These are phyloP conservation scores for Antennarius striatus DNA, from an alignment of 2,113 vertebrate genomes.

Conservation along the genomic window DNA sequence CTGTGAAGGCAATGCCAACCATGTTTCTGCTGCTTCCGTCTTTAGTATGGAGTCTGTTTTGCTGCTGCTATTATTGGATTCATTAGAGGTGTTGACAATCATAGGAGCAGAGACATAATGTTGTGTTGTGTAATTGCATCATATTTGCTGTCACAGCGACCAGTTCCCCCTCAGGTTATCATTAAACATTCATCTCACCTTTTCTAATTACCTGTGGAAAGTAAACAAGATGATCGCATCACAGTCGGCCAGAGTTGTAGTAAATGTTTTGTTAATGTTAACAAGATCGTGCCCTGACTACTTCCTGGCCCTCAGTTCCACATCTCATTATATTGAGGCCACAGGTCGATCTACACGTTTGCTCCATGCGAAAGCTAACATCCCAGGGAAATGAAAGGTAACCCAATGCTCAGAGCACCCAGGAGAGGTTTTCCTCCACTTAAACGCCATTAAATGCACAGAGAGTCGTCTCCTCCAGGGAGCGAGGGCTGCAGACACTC, in stretches of 20 bases:
- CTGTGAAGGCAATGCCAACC: too few species aligned
- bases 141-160: not conserved
- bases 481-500: not conserved
- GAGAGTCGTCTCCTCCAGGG: constrained; percentile 18
- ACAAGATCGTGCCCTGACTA: too few species aligned
- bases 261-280: too few species aligned
- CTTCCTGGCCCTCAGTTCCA: too few species aligned
- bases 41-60: too few species aligned
- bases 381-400: constrained; percentile 39
- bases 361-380: not conserved
- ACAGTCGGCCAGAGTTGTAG: too few species aligned
- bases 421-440: constrained; percentile 33
- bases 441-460: constrained; percentile 41
- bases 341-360: too few species aligned
- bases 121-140: not conserved
- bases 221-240: not conserved
- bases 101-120: not conserved
- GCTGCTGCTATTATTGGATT: not conserved
- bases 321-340: too few species aligned
- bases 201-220: not conserved
- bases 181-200: constrained; percentile 3
- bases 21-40: too few species aligned
- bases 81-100: not conserved
- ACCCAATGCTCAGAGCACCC: constrained; percentile 23
- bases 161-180: not conserved